Evolutionary conservation across 2,888 invertebrate species (phyloP), one percentile per base, ranked within the genome.

Genomic region (Sinodicranocentrus sp.): DNA sequence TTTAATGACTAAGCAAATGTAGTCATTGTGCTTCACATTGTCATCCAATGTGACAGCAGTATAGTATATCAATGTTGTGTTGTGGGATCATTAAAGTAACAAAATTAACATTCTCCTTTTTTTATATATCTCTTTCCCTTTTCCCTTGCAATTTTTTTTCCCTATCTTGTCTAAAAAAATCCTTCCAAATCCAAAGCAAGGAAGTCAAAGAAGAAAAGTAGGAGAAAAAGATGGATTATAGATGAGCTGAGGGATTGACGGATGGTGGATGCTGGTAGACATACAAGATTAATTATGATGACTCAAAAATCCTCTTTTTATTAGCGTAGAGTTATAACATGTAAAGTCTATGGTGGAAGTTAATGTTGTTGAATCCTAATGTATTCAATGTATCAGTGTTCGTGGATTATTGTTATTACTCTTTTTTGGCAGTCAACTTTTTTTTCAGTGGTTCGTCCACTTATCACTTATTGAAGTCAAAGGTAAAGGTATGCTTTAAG

Each of bases 361-460:
- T 59, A 77, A 68, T 77, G 65, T 43, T 59, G 57, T 44, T 59
- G 57, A 57, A 57, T 15, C 26, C 39, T 77, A 77, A 77, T 68
- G 17, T 63, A 63, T 75, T 52, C 67, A 65, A 52, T 57, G 28
- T 78, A 61, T 57, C 71, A 33, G 26, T 54, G 57, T 63, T 61
- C 52, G 63, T 76, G 76, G 76, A 82, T 76, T 82, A 82, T 70
- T 76, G 82, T 70, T 75, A 82, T 75, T 82, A 59, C 70, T 82
- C 61, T 54, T 73, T 79, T 80, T 68, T 82, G 82, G 52, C 82
- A 75, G 65, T 59, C 59, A 82, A 68, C 68, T 67, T 80, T 61
- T 59, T 65, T 59, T 71, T 54, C 72, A 70, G 75, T 82, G 48
- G 82, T 71, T 77, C 44, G 82, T 57, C 82, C 28, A 77, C 82